Conservation (phyloP, 2,888 invertebrate species). For the Cephus sareptanus region DNA sequence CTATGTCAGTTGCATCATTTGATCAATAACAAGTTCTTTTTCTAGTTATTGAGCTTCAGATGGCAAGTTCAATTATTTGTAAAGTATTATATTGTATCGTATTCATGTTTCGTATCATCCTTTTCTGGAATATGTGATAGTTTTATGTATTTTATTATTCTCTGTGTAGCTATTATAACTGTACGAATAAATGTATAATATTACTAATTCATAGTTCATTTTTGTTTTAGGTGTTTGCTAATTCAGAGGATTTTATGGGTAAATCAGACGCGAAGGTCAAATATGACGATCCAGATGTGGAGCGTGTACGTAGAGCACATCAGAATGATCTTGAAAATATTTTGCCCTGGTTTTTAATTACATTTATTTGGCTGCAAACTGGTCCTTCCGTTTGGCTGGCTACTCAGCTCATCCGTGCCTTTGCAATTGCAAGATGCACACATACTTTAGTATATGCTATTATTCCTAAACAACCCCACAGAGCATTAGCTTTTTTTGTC, state of each 20-base stretch:
- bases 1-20: neutral
- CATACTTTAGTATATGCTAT: conserved; percentile 70
- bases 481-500: conserved; percentile 64
- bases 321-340: conserved; percentile 73
- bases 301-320: conserved; percentile 70
- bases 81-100: neutral
- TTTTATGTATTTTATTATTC: neutral
- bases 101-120: neutral
- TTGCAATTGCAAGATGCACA: conserved; percentile 65
- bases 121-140: neutral
- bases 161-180: neutral
- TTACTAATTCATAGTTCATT: neutral
- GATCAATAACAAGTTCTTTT: neutral
- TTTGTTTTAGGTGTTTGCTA: conserved; percentile 45
- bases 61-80: neutral
- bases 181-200: neutral
- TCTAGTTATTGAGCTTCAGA: neutral
- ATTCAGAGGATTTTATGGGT: conserved; percentile 43
- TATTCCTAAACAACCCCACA: conserved; percentile 66
- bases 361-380: conserved; percentile 68
- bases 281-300: conserved; percentile 66
- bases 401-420: conserved; percentile 67
- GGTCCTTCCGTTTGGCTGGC: conserved; percentile 66
- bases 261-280: conserved; percentile 22
- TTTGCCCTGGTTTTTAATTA: conserved; percentile 67